These are phyloP conservation scores for Drosophila murphyi DNA, from an alignment of 1,140 invertebrate species.

Conservation along the genomic window DNA sequence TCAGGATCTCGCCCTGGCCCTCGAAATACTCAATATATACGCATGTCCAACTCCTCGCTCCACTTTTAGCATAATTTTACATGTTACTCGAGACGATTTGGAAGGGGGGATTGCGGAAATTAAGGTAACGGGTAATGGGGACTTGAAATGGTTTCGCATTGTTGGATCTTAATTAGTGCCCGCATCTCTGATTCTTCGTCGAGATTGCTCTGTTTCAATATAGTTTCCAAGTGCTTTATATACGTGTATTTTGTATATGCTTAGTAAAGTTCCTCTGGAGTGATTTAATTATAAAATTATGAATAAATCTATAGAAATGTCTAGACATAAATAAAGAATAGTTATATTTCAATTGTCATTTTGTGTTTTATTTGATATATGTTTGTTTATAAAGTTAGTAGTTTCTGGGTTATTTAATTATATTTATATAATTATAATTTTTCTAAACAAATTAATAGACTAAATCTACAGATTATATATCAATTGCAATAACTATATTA, in stretches of 20 bases:
- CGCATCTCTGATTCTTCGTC: constrained; percentile 31
- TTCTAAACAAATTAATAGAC: too few relatives aligned
- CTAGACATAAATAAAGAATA: too few relatives aligned
- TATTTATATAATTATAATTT: too few relatives aligned
- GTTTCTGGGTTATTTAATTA: too few relatives aligned
- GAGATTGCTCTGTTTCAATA: constrained; percentile 8
- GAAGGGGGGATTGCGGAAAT: too few relatives aligned
- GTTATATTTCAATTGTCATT: too few relatives aligned
- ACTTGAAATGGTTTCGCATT: constrained; percentile 21
- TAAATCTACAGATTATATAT: too few relatives aligned
- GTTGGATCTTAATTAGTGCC: constrained; percentile 50
- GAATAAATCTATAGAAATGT: too few relatives aligned
- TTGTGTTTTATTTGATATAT: too few relatives aligned
- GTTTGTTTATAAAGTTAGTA: too few relatives aligned
- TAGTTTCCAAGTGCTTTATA: neutral
- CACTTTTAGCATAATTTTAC: constrained; percentile 56
- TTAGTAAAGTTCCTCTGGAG: neutral
- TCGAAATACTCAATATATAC: neutral
- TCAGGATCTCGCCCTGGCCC: neutral
- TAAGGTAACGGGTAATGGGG: neutral
- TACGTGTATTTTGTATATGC: neutral
- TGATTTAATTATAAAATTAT: too few relatives aligned
- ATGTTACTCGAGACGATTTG: constrained; percentile 15
- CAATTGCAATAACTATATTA: too few relatives aligned
- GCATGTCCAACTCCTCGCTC: constrained; percentile 1